A percentile compares a stretch with the other conserved stretches of the same genome.
phyloP scores from a whole-genome alignment of 2,797 vertebrate genomes.

The Leuciscus waleckii region DNA sequence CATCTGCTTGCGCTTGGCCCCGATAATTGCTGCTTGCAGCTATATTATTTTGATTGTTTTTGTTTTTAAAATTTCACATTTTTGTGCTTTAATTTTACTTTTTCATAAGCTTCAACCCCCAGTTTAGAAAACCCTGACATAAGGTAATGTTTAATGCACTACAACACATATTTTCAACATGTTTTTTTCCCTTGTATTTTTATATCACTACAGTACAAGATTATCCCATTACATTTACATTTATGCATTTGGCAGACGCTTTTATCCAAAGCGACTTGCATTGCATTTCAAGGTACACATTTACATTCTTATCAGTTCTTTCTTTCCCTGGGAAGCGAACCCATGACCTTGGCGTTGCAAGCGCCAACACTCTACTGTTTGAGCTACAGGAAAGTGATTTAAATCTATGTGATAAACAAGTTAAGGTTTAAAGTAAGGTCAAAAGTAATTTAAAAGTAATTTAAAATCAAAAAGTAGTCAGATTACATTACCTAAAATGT shows the following conservation, averaged over 20 bases:
- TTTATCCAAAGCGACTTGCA: too few relatives aligned
- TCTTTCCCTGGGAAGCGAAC: too few relatives aligned
- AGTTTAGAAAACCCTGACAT: neutral
- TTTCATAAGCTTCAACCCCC: neutral
- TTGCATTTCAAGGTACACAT: too few relatives aligned
- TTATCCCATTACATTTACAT: neutral
- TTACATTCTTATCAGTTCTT: too few relatives aligned
- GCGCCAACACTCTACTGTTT: too few relatives aligned
- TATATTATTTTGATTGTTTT: neutral
- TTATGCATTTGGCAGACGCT: too few relatives aligned
- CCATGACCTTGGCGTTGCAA: too few relatives aligned
- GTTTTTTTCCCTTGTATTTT: neutral
- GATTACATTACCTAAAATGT: neutral
- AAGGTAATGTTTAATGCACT: neutral
- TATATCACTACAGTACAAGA: neutral
- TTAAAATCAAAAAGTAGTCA: neutral
- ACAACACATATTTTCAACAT: too few relatives aligned
- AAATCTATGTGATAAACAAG: neutral
- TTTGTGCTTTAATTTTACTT: neutral
- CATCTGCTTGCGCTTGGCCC: too few relatives aligned
- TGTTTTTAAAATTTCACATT: neutral
- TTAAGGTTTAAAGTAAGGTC: neutral
- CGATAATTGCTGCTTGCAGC: too few relatives aligned
- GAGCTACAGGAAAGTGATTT: neutral
- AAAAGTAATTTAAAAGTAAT: neutral